Percentiles rank a stretch among this genome's conserved stretches.
phyloP scores from a whole-genome alignment of 2,113 vertebrate genomes.

The Zootoca vivipara region DNA sequence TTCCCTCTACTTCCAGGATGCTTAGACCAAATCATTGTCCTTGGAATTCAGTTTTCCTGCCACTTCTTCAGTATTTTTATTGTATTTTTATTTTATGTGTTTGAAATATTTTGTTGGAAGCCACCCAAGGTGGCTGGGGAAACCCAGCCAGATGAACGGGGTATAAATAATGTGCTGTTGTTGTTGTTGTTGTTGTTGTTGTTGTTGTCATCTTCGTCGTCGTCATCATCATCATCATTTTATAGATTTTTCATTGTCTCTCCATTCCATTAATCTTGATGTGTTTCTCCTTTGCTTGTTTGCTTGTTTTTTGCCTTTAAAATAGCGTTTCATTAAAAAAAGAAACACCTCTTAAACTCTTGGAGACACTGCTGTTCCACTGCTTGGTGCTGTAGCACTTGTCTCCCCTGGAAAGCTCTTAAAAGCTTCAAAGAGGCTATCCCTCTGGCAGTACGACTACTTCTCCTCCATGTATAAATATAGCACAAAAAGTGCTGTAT shows the following conservation, averaged over 20 bases:
- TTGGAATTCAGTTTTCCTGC: conserved; percentile 4
- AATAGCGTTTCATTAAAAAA: not conserved
- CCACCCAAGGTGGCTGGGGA: no score
- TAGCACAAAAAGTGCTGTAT: not conserved
- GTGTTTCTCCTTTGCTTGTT: no score
- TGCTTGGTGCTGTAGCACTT: not conserved
- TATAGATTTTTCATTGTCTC: not conserved
- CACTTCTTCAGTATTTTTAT: not conserved
- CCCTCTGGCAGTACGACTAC: no score
- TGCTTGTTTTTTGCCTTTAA: not conserved
- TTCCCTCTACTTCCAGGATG: conserved; percentile 3
- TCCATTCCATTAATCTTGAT: not conserved
- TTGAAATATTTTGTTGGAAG: no score
- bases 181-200: no score
- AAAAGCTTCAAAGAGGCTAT: not conserved
- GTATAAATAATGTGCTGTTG: no score
- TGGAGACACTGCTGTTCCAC: not conserved
- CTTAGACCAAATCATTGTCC: not conserved
- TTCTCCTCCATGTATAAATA: not conserved
- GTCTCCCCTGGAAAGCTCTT: not conserved
- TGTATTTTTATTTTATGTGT: not conserved
- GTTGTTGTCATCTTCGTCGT: no score
- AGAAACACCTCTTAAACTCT: not conserved
- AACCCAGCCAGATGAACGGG: no score
- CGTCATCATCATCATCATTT: no score